Percentiles rank a stretch among this genome's conserved stretches.
phyloP scores from a whole-genome alignment of 2,113 vertebrate genomes.

The Arvicanthis niloticus region DNA sequence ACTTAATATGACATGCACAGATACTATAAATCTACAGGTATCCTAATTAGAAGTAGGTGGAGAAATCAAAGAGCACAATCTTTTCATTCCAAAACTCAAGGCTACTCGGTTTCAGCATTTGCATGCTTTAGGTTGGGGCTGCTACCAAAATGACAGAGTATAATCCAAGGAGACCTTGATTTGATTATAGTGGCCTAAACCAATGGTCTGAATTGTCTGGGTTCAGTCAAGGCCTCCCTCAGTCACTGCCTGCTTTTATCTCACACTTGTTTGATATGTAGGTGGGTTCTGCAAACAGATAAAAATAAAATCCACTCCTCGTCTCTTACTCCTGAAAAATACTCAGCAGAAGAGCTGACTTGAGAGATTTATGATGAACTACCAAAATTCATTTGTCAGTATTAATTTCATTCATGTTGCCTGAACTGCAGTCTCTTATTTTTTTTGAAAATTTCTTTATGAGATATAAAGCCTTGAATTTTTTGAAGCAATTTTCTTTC shows the following conservation, averaged over 20 bases:
- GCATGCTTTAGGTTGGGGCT: background rate
- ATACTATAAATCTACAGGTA: background rate
- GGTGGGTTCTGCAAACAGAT: background rate
- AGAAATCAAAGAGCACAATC: slow-evolving; percentile 21
- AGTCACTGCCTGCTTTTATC: slow-evolving; percentile 14
- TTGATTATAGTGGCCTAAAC: background rate
- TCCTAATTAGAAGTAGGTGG: background rate
- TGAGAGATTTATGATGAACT: slow-evolving; percentile 62
- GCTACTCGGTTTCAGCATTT: background rate
- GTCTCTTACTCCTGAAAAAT: slow-evolving; percentile 30
- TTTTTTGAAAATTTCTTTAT: slow-evolving; percentile 60
- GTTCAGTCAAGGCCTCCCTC: background rate
- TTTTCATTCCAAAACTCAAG: background rate
- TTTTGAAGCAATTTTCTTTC: slow-evolving; percentile 41
- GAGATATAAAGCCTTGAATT: slow-evolving; percentile 43
- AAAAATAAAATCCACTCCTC: slow-evolving; percentile 32
- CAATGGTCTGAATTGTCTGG: background rate
- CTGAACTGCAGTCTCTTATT: slow-evolving; percentile 16
- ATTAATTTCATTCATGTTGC: slow-evolving; percentile 55
- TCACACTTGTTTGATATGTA: slow-evolving; percentile 39
- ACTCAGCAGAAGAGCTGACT: slow-evolving; percentile 26
- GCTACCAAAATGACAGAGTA: background rate
- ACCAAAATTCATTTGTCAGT: slow-evolving; percentile 48
- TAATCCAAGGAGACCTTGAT: slow-evolving; percentile 15
- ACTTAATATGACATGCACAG: slow-evolving; percentile 33